These are phyloP conservation scores for Ceratina australensis DNA, from an alignment of 1,140 invertebrate species.

Conservation along the genomic window DNA sequence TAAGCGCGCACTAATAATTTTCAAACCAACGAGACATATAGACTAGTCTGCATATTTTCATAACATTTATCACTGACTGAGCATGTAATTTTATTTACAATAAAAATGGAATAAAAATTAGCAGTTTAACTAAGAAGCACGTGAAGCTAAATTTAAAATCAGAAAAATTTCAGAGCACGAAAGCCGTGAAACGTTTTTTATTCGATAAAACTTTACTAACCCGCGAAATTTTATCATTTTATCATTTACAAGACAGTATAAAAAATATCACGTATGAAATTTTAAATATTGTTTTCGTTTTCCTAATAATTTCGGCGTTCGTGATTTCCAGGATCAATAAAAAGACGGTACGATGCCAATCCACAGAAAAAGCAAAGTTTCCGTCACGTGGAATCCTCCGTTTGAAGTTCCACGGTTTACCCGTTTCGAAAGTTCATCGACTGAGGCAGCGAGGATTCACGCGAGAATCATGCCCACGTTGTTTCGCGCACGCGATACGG, in stretches of 20 bases:
- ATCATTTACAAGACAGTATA: too few species aligned
- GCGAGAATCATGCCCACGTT: background rate
- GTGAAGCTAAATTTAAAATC: background rate
- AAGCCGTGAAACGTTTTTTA: background rate
- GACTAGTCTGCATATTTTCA: too few species aligned
- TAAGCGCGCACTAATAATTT: too few species aligned
- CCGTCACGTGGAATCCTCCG: background rate
- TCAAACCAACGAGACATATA: too few species aligned
- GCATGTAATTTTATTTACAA: too few species aligned
- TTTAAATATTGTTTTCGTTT: background rate
- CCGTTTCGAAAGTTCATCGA: constrained; percentile 7
- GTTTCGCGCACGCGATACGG: background rate
- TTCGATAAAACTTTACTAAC: background rate
- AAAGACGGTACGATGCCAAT: too few species aligned
- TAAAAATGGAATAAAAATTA: too few species aligned
- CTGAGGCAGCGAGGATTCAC: background rate
- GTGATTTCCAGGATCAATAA: too few species aligned
- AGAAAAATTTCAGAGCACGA: background rate
- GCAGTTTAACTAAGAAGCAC: too few species aligned
- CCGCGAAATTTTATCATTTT: too few species aligned
- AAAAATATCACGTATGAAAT: too few species aligned
- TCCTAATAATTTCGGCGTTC: background rate
- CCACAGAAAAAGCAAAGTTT: background rate
- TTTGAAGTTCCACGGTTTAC: background rate
- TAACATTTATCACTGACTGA: too few species aligned